Evolutionary conservation across 2,113 vertebrate genomes (phyloP), one percentile per base, ranked within the genome.

Genomic region (Mormyrus lacerda): DNA sequence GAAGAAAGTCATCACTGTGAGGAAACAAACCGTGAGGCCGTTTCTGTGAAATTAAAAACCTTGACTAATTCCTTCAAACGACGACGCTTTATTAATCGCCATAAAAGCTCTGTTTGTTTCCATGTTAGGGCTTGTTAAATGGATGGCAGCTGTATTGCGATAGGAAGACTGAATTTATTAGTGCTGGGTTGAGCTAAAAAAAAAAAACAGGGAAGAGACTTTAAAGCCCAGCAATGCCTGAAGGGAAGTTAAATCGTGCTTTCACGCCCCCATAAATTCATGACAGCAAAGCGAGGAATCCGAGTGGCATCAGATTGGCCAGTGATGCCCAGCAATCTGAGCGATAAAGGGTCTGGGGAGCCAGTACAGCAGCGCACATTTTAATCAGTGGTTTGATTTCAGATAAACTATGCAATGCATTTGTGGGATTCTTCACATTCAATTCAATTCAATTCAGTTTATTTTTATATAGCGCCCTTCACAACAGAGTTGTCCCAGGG

Each of bases 31-130:
- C 39, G 47, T 79, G 27, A 35, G 45, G 50, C 45, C n/a, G 13
- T 53, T 88, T 89, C 65, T 76, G 88, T 79, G 35, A 85, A 85
- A 58, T 89, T 58, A 84, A 89, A 58, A 89, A 79, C 76, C 53
- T 61, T 89, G 88, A 89, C 88, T 45, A 89, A 84, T 45, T 24
- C 53, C 50, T 42, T 53, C 51, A 61, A 27, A 85, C 48, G 58
- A 53, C 1, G 53, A 51, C 1, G 27, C 79, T 27, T 84, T 85
- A 89, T 89, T 84, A 84, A 89, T 55, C 51, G 7, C 51, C n/a
- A 47, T 84, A 47, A 84, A 89, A 19, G 79, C 39, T 6, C 31
- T 61, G 51, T 76, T 50, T 76, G 45, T 65, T 24, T 65, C 87
- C 42, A 73, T 39, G 61, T 69, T 88, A 47, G 87, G 4, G 61